Evolutionary conservation across 2,797 vertebrate species (phyloP).

Genomic region (Intellagama lesueurii): DNA sequence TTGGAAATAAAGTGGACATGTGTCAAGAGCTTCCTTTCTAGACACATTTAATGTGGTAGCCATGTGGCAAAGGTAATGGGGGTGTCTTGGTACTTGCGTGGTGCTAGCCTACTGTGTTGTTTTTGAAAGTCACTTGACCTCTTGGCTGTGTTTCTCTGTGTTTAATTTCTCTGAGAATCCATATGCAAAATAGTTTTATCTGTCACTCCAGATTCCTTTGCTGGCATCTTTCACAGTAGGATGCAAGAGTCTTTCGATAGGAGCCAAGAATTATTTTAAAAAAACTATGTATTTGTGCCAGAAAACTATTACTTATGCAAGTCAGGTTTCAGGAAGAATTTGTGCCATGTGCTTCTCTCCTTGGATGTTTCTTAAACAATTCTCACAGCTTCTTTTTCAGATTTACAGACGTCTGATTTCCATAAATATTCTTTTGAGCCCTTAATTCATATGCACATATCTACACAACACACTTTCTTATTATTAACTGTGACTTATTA

Average conservation of each 20-base stretch:
- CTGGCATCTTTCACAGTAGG: slow-evolving; percentile 10
- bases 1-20: slow-evolving; percentile 1
- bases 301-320: slow-evolving; percentile 3
- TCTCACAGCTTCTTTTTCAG: neutral
- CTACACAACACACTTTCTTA: neutral
- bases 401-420: slow-evolving; percentile 14
- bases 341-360: neutral
- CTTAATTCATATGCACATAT: neutral
- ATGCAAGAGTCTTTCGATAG: neutral
- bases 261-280: slow-evolving; percentile 31
- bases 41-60: neutral
- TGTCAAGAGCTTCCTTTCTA: neutral
- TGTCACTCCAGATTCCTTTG: slow-evolving; percentile 20
- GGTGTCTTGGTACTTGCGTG: neutral
- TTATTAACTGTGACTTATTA: neutral
- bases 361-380: slow-evolving; percentile 39
- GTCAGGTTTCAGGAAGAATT: slow-evolving; percentile 34
- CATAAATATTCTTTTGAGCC: slow-evolving; percentile 12
- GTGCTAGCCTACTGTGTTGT: neutral
- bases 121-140: slow-evolving; percentile 21
- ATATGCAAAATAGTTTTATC: slow-evolving; percentile 35
- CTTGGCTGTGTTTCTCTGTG: neutral
- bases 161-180: slow-evolving; percentile 14
- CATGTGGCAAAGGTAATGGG: neutral
- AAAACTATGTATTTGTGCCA: neutral